Base-by-base conservation (phyloP, 2,888 invertebrate genomes). In the Protophormia terraenovae region DNA sequence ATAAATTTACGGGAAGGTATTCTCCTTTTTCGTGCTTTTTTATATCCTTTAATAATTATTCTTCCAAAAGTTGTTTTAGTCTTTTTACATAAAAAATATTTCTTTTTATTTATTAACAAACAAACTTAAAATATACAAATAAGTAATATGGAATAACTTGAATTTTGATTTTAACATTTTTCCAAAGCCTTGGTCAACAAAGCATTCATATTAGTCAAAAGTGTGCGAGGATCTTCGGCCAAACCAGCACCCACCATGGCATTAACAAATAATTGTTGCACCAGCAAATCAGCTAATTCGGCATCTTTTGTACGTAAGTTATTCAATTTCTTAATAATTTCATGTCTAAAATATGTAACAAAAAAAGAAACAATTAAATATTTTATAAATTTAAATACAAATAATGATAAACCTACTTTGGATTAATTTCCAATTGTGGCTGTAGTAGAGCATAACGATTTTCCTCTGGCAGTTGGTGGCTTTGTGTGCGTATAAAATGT, bases 191-290 rank as follows among this genome's bases (percentile, higher is more conserved):
- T 95, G 2, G 95, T 94, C 87, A 99, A 93, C 72, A 99, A 94
- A 88, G 97, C 96, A 92, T 98, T 99, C 93, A 99, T 96, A 76
- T 97, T 95, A 2, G 95, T 95, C 32, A 99, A 94, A 87, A 98
- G 94, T 83, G 95, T 95, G 86, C 98, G 94, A 0, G 99, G 97
- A 93, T 99, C 98, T 91, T 98, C 96, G 1, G 98, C 95, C 35
- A 99, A 94, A 10, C 99, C 99, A 47, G 99, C 99, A 4, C 97
- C 96, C 10, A 98, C 97, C 97, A 99, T 97, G 0, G 98, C 97
- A 92, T 98, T 98, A 79, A 96, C 95, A 92, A 98, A 99, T 47
- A 99, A 92, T 95, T 98, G 99, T 90, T 97, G 95, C 0, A 96
- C 95, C 8, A 99, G 93, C 89, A 98, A 94, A 87, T 95, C 95